These are phyloP conservation scores for Diarsia dahlii DNA, from an alignment of 2,888 invertebrate species.

Conservation along the genomic window DNA sequence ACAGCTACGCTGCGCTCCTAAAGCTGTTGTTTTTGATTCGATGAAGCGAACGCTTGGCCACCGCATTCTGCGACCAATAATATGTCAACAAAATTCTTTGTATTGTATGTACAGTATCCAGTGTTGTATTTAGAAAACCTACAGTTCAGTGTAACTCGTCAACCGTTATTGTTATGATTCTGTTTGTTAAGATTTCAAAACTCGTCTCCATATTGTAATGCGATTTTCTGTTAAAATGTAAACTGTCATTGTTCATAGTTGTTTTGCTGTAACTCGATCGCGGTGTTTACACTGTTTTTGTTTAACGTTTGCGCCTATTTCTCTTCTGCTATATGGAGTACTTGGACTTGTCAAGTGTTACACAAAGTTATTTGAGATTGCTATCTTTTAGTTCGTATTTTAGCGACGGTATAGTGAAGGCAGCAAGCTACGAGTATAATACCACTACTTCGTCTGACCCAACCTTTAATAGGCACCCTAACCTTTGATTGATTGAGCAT, in stretches of 20 bases:
- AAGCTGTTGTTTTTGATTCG: constrained; percentile 46
- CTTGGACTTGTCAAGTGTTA: constrained; percentile 16
- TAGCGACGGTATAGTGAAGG: neutral
- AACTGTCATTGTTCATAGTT: constrained; percentile 86
- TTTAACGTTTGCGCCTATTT: constrained; percentile 62
- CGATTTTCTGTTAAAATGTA: constrained; percentile 86
- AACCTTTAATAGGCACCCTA: constrained; percentile 5
- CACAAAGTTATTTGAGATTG: constrained; percentile 34
- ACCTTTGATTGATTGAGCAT: constrained; percentile 18
- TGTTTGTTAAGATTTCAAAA: constrained; percentile 83
- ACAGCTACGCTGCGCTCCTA: constrained; percentile 1
- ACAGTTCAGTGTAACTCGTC: constrained; percentile 73
- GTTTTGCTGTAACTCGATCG: constrained; percentile 77
- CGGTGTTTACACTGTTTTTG: constrained; percentile 74
- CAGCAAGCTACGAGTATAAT: neutral
- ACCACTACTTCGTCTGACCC: neutral
- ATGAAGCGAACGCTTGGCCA: constrained; percentile 50
- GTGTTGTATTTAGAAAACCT: constrained; percentile 83
- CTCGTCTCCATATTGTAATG: constrained; percentile 80
- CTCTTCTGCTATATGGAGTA: constrained; percentile 30
- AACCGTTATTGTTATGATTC: constrained; percentile 75
- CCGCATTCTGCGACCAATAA: constrained; percentile 58
- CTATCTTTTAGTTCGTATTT: neutral
- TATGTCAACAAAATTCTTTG: constrained; percentile 77
- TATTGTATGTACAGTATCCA: constrained; percentile 67